These are phyloP conservation scores for Daphoenositta chrysoptera DNA, from an alignment of 2,113 vertebrate genomes.

Conservation along the genomic window DNA sequence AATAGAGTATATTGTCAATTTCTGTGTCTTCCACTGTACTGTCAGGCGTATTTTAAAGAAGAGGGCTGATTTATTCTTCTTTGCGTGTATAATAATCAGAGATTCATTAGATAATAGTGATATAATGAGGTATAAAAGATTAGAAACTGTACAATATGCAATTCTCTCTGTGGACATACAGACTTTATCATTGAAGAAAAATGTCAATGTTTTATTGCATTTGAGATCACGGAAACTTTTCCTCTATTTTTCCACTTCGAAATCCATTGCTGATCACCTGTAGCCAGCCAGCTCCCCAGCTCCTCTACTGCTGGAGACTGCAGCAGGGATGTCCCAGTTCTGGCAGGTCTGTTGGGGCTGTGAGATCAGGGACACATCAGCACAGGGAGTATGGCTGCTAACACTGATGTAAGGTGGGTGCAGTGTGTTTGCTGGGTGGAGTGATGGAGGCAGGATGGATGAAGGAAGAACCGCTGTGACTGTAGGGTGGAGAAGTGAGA, in stretches of 20 bases:
- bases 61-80: neutral
- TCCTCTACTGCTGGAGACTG: neutral
- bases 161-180: neutral
- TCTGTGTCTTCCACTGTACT: neutral
- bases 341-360: neutral
- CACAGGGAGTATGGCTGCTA: neutral
- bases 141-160: neutral
- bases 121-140: neutral
- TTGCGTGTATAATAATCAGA: neutral
- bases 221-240: neutral
- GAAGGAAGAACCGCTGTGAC: neutral
- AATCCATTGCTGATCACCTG: neutral
- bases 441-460: neutral
- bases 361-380: neutral
- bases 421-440: neutral
- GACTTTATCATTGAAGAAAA: neutral
- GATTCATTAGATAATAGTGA: neutral
- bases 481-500: neutral
- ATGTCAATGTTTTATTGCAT: neutral
- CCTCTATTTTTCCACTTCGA: neutral
- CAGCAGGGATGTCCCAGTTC: neutral
- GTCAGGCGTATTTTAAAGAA: neutral
- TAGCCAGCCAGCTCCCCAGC: neutral
- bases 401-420: neutral
- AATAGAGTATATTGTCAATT: neutral